Base-by-base conservation (phyloP, 2,797 vertebrate species). In the Spondyliosoma cantharus region DNA sequence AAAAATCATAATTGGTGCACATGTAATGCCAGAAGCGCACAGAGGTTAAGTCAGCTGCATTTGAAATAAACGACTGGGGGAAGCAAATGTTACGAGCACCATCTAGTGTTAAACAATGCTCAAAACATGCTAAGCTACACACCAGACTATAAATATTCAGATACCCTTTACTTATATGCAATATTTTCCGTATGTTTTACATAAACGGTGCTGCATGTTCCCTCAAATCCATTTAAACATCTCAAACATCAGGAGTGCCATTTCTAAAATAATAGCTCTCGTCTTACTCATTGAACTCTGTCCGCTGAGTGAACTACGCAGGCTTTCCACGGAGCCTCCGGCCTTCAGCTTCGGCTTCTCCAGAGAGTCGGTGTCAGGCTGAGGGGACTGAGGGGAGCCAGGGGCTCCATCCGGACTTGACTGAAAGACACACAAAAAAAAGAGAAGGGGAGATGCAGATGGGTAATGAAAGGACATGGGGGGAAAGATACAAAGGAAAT, bases 281-380 rank as follows among this genome's bases (percentile, higher is more conserved):
- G 24, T 93, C 96, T 95, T 95, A 98, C 97, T 98, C 97, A 99
- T 98, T 17, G 98, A 99, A 90, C 98, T 99, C 93, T 99, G 98
- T 71, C 97, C 98, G 0, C 98, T 99, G 74, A 99, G 96, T 46
- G 98, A 99, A 86, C 98, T 99, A 52, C 97, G 95, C 73, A 99
- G 96, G 81, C 98, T 99, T 94, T 99, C 98, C 45, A 99, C 97
- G 0, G 98, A 99, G 52, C 98, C 97, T 32, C 97, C 98, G 0
- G 97, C 97, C 92, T 98, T 98, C 7, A 99, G 96, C 92, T 98
- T 99, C 76, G 97, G 97, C 73, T 98, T 98, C 89, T 98, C 98
- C 91, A 96, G 80, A 58, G 96, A 96, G 90, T 97, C 96, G 0
- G 94, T 88, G 84, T 97, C 96, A 12, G 96, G 95, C 17, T 96